A percentile compares a stretch with the other conserved stretches of the same genome.
These are phyloP conservation scores for Centropus unirufus DNA, from an alignment of 2,113 vertebrate species.

Conservation along the genomic window DNA sequence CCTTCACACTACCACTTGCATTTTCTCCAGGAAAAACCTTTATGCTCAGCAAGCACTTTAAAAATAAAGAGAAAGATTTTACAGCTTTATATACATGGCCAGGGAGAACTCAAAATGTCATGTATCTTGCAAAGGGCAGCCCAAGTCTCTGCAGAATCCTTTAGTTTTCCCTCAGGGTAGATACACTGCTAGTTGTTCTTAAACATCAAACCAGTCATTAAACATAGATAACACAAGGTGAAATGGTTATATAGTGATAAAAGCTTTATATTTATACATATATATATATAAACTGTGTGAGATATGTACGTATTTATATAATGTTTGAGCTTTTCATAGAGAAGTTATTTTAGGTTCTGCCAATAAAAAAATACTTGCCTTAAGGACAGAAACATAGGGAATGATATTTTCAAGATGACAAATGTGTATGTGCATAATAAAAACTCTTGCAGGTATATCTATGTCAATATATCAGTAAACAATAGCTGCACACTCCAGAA, in stretches of 20 bases:
- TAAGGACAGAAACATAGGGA: not conserved
- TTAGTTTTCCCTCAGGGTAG: not conserved
- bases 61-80: not conserved
- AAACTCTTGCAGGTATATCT: not conserved
- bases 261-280: not conserved
- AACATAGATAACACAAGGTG: not conserved
- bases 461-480: not conserved
- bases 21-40: not conserved
- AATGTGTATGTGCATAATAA: not conserved
- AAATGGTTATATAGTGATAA: not conserved
- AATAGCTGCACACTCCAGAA: not conserved
- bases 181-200: not conserved
- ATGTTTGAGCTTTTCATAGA: not conserved
- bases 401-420: not conserved
- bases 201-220: not conserved
- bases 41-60: not conserved
- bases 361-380: not conserved
- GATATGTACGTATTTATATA: not conserved
- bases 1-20: not conserved
- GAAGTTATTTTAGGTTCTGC: not conserved
- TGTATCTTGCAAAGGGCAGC: not conserved
- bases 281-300: not conserved
- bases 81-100: not conserved
- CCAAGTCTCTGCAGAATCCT: not conserved
- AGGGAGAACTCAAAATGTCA: not conserved